phyloP scores from a whole-genome alignment of 30 jellyfish, hydroid and myxozoan genomes.

The Rhopilema esculentum region DNA sequence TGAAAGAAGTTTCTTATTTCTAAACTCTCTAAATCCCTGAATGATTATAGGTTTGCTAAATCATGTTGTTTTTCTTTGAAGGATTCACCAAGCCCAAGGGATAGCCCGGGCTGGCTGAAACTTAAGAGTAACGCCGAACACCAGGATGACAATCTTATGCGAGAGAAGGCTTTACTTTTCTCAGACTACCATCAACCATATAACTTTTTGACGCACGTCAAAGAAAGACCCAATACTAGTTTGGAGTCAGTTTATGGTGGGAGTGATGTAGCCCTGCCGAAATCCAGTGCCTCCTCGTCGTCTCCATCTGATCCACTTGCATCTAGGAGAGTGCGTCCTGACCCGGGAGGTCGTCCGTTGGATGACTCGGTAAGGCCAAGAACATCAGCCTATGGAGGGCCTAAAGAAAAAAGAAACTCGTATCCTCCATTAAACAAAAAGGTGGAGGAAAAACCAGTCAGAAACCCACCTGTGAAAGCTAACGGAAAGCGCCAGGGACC shows the following conservation, averaged over 20 bases:
- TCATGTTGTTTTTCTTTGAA: constrained; percentile 22
- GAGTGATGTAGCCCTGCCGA: constrained; percentile 66
- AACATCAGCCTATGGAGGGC: constrained; percentile 39
- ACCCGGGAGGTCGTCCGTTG: constrained; percentile 28
- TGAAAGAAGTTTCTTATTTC: too few species aligned
- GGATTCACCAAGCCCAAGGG: constrained; percentile 92
- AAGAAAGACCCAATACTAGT: constrained; percentile 91
- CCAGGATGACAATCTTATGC: constrained; percentile 78
- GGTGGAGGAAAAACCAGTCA: background rate
- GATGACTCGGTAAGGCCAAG: constrained; percentile 38
- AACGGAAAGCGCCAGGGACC: constrained; percentile 38
- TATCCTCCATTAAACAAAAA: constrained; percentile 33
- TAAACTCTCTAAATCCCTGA: too few species aligned
- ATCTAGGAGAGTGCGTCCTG: constrained; percentile 50
- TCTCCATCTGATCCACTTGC: constrained; percentile 34
- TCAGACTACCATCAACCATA: constrained; percentile 97
- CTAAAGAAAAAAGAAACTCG: constrained; percentile 25
- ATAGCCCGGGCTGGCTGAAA: constrained; percentile 98
- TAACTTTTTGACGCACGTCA: constrained; percentile 73
- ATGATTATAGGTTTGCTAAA: background rate
- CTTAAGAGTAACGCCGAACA: constrained; percentile 94
- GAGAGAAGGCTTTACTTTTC: constrained; percentile 92
- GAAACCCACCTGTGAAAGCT: constrained; percentile 52
- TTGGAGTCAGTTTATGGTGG: constrained; percentile 93
- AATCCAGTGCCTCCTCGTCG: constrained; percentile 36